Conservation (phyloP, 2,888 invertebrate species). For the Platycheirus albimanus region DNA sequence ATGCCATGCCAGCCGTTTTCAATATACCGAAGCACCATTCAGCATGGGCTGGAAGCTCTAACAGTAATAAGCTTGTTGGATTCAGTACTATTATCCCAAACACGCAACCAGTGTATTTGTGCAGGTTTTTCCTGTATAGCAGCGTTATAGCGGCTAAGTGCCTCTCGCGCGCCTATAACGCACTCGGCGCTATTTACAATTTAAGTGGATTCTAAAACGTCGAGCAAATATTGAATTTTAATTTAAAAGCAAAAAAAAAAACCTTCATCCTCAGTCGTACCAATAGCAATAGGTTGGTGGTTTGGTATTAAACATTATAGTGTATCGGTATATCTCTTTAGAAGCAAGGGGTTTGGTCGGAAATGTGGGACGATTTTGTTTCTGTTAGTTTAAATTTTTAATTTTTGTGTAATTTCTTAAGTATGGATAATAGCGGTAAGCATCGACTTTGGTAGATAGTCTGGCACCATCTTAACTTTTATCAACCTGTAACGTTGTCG, state of each 20-base stretch:
- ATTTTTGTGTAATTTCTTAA: constrained; percentile 66
- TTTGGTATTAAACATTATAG: constrained; percentile 5
- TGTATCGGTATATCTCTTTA: constrained; percentile 43
- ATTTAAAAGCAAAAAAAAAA: constrained; percentile 60
- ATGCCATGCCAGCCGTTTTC: constrained; percentile 1
- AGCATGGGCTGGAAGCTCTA: constrained; percentile 34
- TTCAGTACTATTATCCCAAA: constrained; percentile 51
- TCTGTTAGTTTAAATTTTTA: constrained; percentile 33
- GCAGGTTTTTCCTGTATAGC: constrained; percentile 56
- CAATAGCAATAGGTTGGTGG: constrained; percentile 18
- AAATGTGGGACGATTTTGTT: constrained; percentile 44
- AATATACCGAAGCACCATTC: background rate
- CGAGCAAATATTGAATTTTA: constrained; percentile 75
- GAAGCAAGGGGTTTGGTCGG: constrained; percentile 25
- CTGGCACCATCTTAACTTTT: constrained; percentile 47
- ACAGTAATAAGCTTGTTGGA: constrained; percentile 68
- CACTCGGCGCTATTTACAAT: constrained; percentile 74
- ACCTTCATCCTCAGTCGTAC: constrained; percentile 13
- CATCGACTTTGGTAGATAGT: constrained; percentile 60
- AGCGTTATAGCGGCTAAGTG: constrained; percentile 69
- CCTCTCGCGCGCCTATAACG: constrained; percentile 69
- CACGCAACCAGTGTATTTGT: constrained; percentile 45
- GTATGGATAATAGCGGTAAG: constrained; percentile 61
- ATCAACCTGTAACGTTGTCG: constrained; percentile 47
- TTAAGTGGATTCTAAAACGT: constrained; percentile 76